These are phyloP conservation scores for Auanema freiburgensis DNA, from an alignment of 2,888 invertebrate genomes.

Conservation along the genomic window DNA sequence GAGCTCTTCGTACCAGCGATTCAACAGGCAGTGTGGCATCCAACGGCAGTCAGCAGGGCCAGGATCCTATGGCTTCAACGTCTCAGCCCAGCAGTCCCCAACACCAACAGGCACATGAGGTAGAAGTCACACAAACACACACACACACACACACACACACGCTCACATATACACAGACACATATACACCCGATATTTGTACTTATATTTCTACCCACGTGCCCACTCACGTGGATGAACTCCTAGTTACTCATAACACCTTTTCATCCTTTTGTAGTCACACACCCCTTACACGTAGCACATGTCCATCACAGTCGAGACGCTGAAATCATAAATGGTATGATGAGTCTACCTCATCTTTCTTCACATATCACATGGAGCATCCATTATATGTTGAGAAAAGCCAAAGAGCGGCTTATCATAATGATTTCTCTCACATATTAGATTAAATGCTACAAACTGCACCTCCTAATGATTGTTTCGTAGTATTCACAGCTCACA, in stretches of 20 bases:
- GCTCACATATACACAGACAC: background rate
- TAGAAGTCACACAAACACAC: constrained; percentile 12
- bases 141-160: constrained; percentile 2
- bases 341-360: too few species aligned
- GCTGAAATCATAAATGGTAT: too few species aligned
- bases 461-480: too few species aligned
- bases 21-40: constrained; percentile 49
- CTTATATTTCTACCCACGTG: background rate
- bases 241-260: background rate
- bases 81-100: constrained; percentile 43
- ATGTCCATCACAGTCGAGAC: too few species aligned
- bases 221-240: background rate
- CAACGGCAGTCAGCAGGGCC: constrained; percentile 15
- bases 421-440: too few species aligned
- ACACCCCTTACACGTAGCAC: too few species aligned
- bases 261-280: too few species aligned
- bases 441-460: too few species aligned
- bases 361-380: too few species aligned
- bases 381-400: too few species aligned
- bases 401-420: too few species aligned
- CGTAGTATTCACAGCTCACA: too few species aligned
- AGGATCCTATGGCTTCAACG: constrained; percentile 22
- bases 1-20: constrained; percentile 44
- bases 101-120: constrained; percentile 23
- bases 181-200: background rate